phyloP scores from a whole-genome alignment of 2,888 invertebrate genomes.

The Ochropleura plecta region DNA sequence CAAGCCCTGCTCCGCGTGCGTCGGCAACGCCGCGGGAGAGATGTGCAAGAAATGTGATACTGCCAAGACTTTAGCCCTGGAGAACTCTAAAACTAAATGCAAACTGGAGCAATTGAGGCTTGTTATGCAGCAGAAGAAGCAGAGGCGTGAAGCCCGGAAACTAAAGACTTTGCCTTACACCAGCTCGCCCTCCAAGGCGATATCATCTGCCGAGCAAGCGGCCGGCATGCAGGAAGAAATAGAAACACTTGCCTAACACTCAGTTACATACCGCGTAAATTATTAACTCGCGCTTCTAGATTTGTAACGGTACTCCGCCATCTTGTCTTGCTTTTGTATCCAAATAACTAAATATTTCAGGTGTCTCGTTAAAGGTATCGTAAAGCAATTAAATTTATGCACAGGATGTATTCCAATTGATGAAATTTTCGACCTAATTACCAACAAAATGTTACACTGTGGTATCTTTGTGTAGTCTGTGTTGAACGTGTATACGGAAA shows the following conservation, averaged over 20 bases:
- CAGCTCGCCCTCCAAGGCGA: conserved; percentile 92
- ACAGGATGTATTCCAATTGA: conserved; percentile 48
- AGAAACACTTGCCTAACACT: conserved; percentile 84
- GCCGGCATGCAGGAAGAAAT: conserved; percentile 94
- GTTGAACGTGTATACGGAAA: conserved; percentile 63
- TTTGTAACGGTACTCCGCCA: conserved; percentile 68
- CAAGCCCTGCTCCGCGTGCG: conserved; percentile 72
- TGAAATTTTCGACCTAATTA: conserved; percentile 44
- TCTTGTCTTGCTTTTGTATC: conserved; percentile 71
- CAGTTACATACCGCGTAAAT: conserved; percentile 60
- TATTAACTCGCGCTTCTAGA: conserved; percentile 68
- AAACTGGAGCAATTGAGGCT: conserved; percentile 96
- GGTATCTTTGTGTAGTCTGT: conserved; percentile 51
- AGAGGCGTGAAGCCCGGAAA: conserved; percentile 95
- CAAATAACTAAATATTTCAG: conserved; percentile 60
- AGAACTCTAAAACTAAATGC: conserved; percentile 95
- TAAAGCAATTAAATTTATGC: conserved; percentile 59
- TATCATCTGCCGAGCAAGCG: conserved; percentile 95
- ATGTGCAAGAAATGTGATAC: conserved; percentile 87
- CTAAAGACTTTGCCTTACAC: conserved; percentile 92
- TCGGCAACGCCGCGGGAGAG: conserved; percentile 71
- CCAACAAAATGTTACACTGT: conserved; percentile 45
- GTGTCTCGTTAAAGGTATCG: conserved; percentile 50
- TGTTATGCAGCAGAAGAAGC: conserved; percentile 97
- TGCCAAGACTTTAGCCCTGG: conserved; percentile 91